Percentiles rank a stretch among this genome's conserved stretches.
Conservation (phyloP, 2,888 invertebrate species). For the Hylaea fasciaria region DNA sequence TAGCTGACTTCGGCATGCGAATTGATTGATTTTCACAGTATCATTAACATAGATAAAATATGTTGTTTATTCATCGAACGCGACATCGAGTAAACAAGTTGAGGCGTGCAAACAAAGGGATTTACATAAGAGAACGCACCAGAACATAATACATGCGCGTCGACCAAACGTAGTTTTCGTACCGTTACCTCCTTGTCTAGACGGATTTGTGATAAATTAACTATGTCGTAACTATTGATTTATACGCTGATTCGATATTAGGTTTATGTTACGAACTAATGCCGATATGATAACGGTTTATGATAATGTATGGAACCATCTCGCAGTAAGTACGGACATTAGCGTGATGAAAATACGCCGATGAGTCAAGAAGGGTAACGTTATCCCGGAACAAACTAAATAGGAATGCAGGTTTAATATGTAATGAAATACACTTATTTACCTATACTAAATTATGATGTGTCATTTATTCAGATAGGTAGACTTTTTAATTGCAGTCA, state of each 20-base stretch:
- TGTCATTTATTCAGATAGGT: not conserved
- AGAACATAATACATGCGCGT: constrained; percentile 18
- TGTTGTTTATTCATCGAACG: constrained; percentile 30
- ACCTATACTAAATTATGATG: not conserved
- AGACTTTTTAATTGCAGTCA: too few relatives aligned
- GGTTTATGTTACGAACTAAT: constrained; percentile 35
- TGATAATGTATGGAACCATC: constrained; percentile 30
- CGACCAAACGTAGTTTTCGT: constrained; percentile 10
- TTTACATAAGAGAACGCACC: constrained; percentile 35
- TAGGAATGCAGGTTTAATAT: constrained; percentile 1
- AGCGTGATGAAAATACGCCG: constrained; percentile 11
- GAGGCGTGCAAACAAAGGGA: constrained; percentile 36
- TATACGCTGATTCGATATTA: constrained; percentile 47
- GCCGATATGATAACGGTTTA: constrained; percentile 34
- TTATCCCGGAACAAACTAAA: constrained; percentile 5
- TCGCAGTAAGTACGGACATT: constrained; percentile 11
- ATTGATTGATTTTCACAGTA: constrained; percentile 35
- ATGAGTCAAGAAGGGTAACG: constrained; percentile 18
- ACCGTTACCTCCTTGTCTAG: constrained; percentile 28
- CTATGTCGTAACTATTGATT: constrained; percentile 44
- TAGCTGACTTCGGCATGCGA: not conserved
- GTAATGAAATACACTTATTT: constrained; percentile 1
- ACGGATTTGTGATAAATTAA: constrained; percentile 33
- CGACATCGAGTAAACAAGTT: constrained; percentile 31
- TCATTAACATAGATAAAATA: constrained; percentile 35